A percentile compares a stretch with the other conserved stretches of the same genome.
Conservation (phyloP, 2,888 invertebrate genomes). For the Theretra japonica region DNA sequence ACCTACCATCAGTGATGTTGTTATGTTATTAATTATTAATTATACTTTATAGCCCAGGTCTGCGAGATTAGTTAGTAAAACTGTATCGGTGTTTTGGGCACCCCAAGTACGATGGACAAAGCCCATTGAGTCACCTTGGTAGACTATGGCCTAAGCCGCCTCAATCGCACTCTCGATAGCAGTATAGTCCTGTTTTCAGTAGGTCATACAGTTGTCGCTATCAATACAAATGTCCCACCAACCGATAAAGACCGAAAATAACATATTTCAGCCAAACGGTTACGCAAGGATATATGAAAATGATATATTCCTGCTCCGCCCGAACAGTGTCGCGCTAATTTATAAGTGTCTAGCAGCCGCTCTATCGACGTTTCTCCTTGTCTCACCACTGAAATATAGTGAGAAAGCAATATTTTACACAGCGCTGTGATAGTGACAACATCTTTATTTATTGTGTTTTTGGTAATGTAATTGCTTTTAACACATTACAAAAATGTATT, state of each 20-base stretch:
- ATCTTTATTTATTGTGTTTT: slow-evolving; percentile 13
- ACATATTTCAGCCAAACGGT: background rate
- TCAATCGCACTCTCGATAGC: no score
- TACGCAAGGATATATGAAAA: slow-evolving; percentile 18
- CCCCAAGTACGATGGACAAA: no score
- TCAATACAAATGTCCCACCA: background rate
- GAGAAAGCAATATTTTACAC: slow-evolving; percentile 3
- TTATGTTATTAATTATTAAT: no score
- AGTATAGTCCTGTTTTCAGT: no score
- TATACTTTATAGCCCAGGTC: no score
- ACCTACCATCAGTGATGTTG: no score
- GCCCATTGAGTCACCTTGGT: no score
- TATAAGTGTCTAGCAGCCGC: slow-evolving; percentile 19
- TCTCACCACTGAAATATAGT: slow-evolving; percentile 4
- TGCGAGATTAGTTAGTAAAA: no score
- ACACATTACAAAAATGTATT: background rate
- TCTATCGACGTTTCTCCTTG: slow-evolving; percentile 11
- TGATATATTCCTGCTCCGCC: slow-evolving; percentile 16
- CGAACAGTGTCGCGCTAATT: slow-evolving; percentile 20
- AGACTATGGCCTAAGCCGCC: no score
- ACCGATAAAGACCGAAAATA: slow-evolving; percentile 2
- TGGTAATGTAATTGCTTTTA: background rate
- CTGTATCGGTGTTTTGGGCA: no score
- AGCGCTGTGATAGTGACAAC: background rate
- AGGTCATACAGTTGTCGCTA: no score